Conservation (phyloP, 2,888 invertebrate genomes). For the Ypsolopha sequella region DNA sequence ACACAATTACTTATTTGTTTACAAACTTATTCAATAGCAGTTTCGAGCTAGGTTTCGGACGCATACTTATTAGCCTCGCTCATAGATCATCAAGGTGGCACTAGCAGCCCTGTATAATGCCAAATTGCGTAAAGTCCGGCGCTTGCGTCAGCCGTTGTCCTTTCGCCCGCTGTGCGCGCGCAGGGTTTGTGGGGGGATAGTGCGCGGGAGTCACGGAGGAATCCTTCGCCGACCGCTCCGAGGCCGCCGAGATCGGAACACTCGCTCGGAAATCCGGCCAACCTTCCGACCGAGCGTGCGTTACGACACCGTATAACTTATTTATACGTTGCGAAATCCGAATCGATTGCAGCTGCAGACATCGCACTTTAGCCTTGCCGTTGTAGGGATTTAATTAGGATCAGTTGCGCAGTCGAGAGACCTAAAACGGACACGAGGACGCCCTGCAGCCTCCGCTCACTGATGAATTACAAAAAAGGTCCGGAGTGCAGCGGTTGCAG, state of each 20-base stretch:
- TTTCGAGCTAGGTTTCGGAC: not conserved
- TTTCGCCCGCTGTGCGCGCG: slow-evolving; percentile 5
- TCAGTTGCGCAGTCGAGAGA: slow-evolving; percentile 56
- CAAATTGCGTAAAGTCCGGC: slow-evolving; percentile 8
- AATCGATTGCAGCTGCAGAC: slow-evolving; percentile 69
- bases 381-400: slow-evolving; percentile 70
- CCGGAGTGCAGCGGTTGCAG: slow-evolving; percentile 31
- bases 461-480: slow-evolving; percentile 52
- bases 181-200: slow-evolving; percentile 1
- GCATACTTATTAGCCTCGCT: not conserved
- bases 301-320: slow-evolving; percentile 68
- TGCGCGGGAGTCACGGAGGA: not conserved
- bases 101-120: slow-evolving; percentile 5
- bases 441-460: slow-evolving; percentile 57
- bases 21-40: not conserved
- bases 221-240: slow-evolving; percentile 15
- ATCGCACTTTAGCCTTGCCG: slow-evolving; percentile 64
- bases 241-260: slow-evolving; percentile 58
- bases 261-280: slow-evolving; percentile 69
- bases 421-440: slow-evolving; percentile 69
- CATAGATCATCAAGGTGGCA: not conserved
- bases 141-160: slow-evolving; percentile 4
- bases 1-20: not conserved
- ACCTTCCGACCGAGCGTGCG: slow-evolving; percentile 57
- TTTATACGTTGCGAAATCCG: slow-evolving; percentile 68